Base-by-base conservation (phyloP, 2,113 vertebrate genomes). In the Pachypanchax playfairii region DNA sequence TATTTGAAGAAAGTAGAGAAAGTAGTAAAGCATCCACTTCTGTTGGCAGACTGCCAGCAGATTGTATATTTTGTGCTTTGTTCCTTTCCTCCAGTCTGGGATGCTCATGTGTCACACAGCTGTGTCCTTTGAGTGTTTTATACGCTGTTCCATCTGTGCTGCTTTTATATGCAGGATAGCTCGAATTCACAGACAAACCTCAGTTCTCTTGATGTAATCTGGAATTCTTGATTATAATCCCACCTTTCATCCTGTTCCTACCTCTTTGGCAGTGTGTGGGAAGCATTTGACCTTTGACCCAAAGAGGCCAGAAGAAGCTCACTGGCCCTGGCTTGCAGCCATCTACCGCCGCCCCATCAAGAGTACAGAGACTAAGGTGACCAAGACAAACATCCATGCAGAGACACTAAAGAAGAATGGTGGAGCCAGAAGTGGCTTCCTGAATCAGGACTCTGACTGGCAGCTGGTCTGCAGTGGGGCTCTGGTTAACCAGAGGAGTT, bases 241-340 rank as follows among this genome's bases (percentile, higher is more conserved):
- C 12, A 60, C 48, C 73, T 87, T 64, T 76, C 75, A 50, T 77
- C 44, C 31, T 73, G 31, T 82, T 65, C 70, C 63, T 71, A 65
- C 71, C 38, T 86, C 51, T 74, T 2, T 86, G 48, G 17, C 57
- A 99, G 97, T 98, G 75, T 98, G 97, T 87, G 97, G 97, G 68
- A 98, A 97, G 89, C 87, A 94, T 43, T 92, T 92, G 31, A 94
- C 93, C 71, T 80, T 91, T 80, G 92, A 94, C 62, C 67, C 91
- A 17, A 87, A 91, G 61, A 94, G 92, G 87, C 82, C 90, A 1
- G 85, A 75, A 14, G 92, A 93, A 47, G 82, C 71, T 14, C 91
- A 92, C 70, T 99, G 97, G 97, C 94, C 96, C 0, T 99, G 97
- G 97, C 95, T 98, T 55, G 95, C 92, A 0, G 96, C 97, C 79